Base-by-base conservation (phyloP, 2,888 invertebrate genomes). In the Sympetrum striolatum region DNA sequence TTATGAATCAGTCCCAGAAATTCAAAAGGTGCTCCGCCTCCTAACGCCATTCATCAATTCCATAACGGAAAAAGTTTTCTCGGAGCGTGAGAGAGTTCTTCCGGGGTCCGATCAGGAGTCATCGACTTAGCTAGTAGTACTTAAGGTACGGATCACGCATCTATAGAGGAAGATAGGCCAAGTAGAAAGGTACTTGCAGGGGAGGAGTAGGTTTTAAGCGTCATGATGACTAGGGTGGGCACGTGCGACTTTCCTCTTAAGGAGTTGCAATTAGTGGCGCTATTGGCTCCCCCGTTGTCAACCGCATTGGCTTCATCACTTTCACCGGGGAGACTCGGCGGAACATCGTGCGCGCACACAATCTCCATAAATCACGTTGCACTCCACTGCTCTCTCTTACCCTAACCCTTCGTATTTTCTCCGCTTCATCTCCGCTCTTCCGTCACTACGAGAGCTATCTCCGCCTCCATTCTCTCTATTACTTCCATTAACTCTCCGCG, bases 181-280 rank as follows among this genome's bases (percentile, higher is more conserved):
- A 14, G 80, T 31, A 80, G 80, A 31, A 80, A 35, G 80, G 39
- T 22, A 39, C 14, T 18, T 14, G 80, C 22, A 35, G 80, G 37
- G 64, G 60, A 86, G 86, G 60, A 31, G 86, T 12, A 60, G 86
- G 31, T 86, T 86, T 86, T 48, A 37, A 22, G 35, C 86, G 64
- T 86, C 86, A 86, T 86, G 58, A 86, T 86, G 86, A 86, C 60
- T 64, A 86, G 86, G 86, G 86, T 86, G 86, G 86, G 86, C 86
- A 60, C 86, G 86, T 60, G 86, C 86, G 86, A 86, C 86, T 86
- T 86, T 58, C 86, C 86, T 86, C 86, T 86, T 64, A 86, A 86
- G 86, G 86, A 86, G 58, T 86, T 86, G 86, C 86, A 86, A 86
- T 86, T 86, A 86, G 86, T 37, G 86, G 37, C 60, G 86, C 86